phyloP scores from a whole-genome alignment of 2,888 invertebrate genomes.

The Syritta pipiens region DNA sequence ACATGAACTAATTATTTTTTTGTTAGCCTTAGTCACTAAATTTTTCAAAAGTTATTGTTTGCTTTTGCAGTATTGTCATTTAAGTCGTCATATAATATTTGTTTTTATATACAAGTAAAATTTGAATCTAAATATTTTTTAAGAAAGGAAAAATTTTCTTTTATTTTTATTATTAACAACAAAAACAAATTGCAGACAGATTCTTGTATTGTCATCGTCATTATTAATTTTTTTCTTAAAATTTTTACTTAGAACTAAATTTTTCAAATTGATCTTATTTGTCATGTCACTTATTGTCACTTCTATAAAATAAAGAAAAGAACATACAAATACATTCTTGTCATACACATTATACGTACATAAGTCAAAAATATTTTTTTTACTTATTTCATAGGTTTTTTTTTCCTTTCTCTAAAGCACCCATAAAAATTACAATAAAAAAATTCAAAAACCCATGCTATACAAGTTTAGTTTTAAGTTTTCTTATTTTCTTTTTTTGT shows the following conservation, averaged over 20 bases:
- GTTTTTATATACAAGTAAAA: conserved; percentile 14
- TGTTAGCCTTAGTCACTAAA: too few relatives aligned
- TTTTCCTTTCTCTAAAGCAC: conserved; percentile 1
- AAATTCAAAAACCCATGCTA: conserved; percentile 7
- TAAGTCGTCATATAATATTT: not conserved
- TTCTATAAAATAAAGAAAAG: not conserved
- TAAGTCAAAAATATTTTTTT: not conserved
- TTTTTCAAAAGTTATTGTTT: not conserved
- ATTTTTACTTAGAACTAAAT: conserved; percentile 27
- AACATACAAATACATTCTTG: not conserved
- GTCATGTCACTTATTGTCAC: conserved; percentile 38
- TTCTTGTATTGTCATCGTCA: conserved; percentile 14
- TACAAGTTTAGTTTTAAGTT: not conserved
- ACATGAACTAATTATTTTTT: too few relatives aligned
- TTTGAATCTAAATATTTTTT: not conserved
- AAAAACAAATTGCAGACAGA: not conserved
- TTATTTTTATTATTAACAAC: too few relatives aligned
- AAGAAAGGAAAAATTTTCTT: not conserved
- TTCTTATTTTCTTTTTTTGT: not conserved
- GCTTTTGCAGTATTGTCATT: not conserved
- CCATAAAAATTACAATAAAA: conserved; percentile 22
- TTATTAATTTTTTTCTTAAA: not conserved
- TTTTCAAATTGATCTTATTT: conserved; percentile 30
- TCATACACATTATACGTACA: not conserved
- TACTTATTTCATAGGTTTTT: not conserved